Evolutionary conservation across 1,140 invertebrate genomes (phyloP).

Genomic region (Drosophila pandora): DNA sequence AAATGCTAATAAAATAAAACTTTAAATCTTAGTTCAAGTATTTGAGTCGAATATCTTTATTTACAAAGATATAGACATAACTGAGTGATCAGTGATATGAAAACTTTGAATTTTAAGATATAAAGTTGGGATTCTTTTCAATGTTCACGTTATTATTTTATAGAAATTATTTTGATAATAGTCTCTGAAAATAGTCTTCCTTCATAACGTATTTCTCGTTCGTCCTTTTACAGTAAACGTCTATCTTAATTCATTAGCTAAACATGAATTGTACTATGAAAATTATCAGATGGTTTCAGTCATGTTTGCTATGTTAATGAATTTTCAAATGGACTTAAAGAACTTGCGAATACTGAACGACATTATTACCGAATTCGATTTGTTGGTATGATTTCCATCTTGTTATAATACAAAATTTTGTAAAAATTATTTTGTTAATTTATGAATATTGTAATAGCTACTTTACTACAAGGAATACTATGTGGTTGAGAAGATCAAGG

Average conservation of each 20-base stretch:
- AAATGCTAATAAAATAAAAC: too few relatives aligned
- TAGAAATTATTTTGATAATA: too few relatives aligned
- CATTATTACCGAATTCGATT: slow-evolving; percentile 95
- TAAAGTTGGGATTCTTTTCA: too few relatives aligned
- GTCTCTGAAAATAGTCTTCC: too few relatives aligned
- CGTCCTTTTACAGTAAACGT: slow-evolving; percentile 86
- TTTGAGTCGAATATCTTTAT: too few relatives aligned
- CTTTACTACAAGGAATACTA: slow-evolving; percentile 42
- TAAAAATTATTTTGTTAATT: background rate
- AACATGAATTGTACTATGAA: slow-evolving; percentile 92
- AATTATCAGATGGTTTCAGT: slow-evolving; percentile 92
- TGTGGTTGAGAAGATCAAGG: slow-evolving; percentile 93
- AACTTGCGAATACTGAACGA: slow-evolving; percentile 93
- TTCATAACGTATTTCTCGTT: background rate
- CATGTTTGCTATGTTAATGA: slow-evolving; percentile 95
- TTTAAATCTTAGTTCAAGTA: too few relatives aligned
- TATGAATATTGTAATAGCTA: slow-evolving; percentile 69
- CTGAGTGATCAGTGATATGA: too few relatives aligned
- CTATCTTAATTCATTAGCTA: slow-evolving; percentile 88
- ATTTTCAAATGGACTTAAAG: slow-evolving; percentile 87
- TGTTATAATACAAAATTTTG: too few relatives aligned
- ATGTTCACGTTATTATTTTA: too few relatives aligned
- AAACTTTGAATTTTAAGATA: too few relatives aligned
- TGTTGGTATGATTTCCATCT: slow-evolving; percentile 80
- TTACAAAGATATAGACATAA: too few relatives aligned